Evolutionary conservation across 2,113 vertebrate genomes (phyloP).

Genomic region (Strix uralensis): DNA sequence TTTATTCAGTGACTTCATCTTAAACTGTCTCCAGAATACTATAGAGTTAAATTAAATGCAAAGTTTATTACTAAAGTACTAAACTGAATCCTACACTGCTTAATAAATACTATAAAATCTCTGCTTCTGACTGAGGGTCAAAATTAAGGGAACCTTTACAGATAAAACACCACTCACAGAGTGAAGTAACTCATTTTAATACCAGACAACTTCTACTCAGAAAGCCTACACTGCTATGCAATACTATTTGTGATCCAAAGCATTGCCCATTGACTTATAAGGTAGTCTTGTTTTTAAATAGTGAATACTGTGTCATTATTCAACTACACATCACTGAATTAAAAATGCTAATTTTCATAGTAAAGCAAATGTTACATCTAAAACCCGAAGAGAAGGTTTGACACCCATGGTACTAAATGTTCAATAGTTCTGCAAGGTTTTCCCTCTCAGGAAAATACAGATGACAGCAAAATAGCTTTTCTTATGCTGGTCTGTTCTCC

Average conservation of each 20-base stretch:
- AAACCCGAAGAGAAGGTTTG: constrained; percentile 10
- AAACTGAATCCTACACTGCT: neutral
- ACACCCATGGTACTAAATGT: neutral
- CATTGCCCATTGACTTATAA: neutral
- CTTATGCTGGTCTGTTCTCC: constrained; percentile 68
- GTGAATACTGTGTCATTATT: neutral
- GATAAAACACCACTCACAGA: neutral
- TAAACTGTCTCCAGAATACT: neutral
- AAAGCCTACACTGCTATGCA: neutral
- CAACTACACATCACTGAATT: neutral
- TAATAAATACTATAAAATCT: neutral
- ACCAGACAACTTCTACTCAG: neutral
- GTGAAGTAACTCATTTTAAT: constrained; percentile 17
- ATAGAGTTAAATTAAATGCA: neutral
- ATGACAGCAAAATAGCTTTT: constrained; percentile 53
- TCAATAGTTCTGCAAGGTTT: constrained; percentile 26
- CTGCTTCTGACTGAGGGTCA: neutral
- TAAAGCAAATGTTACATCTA: constrained; percentile 6
- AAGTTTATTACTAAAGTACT: neutral
- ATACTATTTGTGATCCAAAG: neutral
- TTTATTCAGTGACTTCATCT: neutral
- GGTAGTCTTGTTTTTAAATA: neutral
- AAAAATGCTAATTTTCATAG: constrained; percentile 46
- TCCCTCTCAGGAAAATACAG: constrained; percentile 1
- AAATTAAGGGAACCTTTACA: neutral